phyloP scores from a whole-genome alignment of 2,888 invertebrate species.

The Dyspetes luteomarginatus region DNA sequence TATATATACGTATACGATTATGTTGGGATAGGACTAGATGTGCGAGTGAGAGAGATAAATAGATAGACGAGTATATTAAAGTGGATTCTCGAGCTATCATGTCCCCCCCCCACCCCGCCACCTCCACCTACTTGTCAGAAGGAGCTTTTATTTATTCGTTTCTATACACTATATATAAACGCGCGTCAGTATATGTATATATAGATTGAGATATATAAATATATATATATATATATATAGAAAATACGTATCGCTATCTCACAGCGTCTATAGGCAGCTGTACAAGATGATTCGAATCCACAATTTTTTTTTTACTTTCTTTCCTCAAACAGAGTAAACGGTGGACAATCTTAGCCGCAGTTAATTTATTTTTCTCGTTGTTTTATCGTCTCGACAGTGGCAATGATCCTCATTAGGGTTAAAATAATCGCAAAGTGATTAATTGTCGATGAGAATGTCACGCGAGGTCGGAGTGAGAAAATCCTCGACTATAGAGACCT shows the following conservation, averaged over 20 bases:
- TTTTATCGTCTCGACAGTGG: conserved; percentile 31
- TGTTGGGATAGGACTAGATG: conserved; percentile 60
- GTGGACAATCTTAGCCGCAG: background rate
- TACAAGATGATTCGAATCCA: conserved; percentile 7
- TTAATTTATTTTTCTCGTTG: conserved; percentile 3
- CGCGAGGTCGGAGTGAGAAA: background rate
- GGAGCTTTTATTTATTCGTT: conserved; percentile 54
- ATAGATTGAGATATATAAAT: background rate
- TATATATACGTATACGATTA: conserved; percentile 36
- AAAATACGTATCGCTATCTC: conserved; percentile 49
- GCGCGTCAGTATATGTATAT: background rate
- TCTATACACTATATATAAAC: conserved; percentile 3
- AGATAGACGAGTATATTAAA: conserved; percentile 3
- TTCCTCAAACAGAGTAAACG: background rate
- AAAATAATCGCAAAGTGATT: background rate
- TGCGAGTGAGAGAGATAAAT: background rate
- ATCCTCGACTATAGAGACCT: background rate
- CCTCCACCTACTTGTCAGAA: background rate
- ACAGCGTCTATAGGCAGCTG: conserved; percentile 34
- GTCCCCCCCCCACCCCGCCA: background rate
- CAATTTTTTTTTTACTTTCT: background rate
- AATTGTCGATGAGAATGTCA: background rate
- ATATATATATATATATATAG: conserved; percentile 1
- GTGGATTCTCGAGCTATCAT: conserved; percentile 48
- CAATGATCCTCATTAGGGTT: conserved; percentile 17